Evolutionary conservation across 35 echinoderm and acorn worm genomes (phyloP), one percentile per base, ranked within the genome.

Genomic region (Chiridota heheva): DNA sequence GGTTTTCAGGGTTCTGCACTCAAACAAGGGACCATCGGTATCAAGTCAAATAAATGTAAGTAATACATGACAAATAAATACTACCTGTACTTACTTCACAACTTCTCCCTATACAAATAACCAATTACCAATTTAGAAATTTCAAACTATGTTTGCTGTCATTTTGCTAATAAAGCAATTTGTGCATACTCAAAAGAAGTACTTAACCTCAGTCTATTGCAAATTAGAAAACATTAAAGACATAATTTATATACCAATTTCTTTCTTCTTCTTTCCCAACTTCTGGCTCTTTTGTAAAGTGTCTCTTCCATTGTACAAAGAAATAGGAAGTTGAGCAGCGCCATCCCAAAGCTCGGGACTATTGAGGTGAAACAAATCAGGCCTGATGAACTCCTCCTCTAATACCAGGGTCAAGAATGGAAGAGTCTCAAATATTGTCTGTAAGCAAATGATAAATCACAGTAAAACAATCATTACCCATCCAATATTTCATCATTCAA

Each of bases 341-440:
- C 68, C 62, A 36, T 35, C 55, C 88, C 88, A 90, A 17, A 90
- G 40, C 31, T 43, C 53, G 6, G 63, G 26, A 64, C 30, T 45
- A 7, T 81, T 83, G 28, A 70, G 69, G 2, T 69, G 38, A 46
- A 92, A 86, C 3, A 73, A n/a, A 6, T 86, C 55, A 26, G 82
- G 60, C 7, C 34, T n/a, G 1, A 92, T 70, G 0, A 92, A 58
- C 59, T 92, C 83, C 51, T 92, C 89, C 26, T 57, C 55, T 32
- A 86, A 69, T 24, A 92, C 58, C 39, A 70, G 40, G 25, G 73
- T 60, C 69, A 92, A 33, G 35, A 30, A 69, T 62, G 89, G 89
- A 20, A 92, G 67, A 44, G 67, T 86, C 73, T 92, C 57, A 26
- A 92, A 92, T 46, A 92, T 86, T 35, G 89, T 92, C 89, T 92